Conservation (phyloP, 1,140 invertebrate genomes). For the Dendrolimus kikuchii region DNA sequence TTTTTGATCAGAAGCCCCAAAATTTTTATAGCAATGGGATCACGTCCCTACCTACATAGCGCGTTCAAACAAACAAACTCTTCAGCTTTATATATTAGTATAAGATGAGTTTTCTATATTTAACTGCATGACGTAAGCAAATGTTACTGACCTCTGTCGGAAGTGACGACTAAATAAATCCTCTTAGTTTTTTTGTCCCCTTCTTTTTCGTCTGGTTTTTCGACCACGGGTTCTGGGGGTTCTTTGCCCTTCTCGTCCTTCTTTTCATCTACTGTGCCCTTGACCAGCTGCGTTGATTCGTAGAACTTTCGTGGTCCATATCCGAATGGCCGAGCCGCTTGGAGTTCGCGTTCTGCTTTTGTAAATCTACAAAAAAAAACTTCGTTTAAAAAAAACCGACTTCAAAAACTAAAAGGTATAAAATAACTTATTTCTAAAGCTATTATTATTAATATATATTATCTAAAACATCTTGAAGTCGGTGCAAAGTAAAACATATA, state of each 20-base stretch:
- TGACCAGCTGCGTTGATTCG: conserved; percentile 52
- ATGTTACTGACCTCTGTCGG: conserved; percentile 81
- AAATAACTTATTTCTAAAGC: no score
- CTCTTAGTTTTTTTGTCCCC: conserved; percentile 73
- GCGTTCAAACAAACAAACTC: no score
- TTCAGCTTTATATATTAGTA: no score
- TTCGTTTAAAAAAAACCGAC: background rate
- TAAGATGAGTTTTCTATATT: no score
- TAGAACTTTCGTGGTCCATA: conserved; percentile 90
- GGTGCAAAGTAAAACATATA: no score
- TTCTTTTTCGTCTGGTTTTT: conserved; percentile 21
- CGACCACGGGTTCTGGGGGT: conserved; percentile 31
- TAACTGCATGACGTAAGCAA: no score
- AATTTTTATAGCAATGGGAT: no score
- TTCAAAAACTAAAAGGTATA: no score
- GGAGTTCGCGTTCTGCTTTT: conserved; percentile 94
- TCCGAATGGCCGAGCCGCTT: conserved; percentile 91
- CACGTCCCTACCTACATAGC: no score
- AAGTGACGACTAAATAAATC: conserved; percentile 92
- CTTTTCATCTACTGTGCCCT: conserved; percentile 19
- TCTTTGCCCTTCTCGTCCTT: conserved; percentile 76
- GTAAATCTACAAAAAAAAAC: conserved; percentile 76
- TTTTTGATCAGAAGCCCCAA: no score
- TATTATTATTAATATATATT: no score
- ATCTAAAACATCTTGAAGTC: no score